These are phyloP conservation scores for Rhizoglyphus robini DNA, from an alignment of 1,140 invertebrate genomes.

Conservation along the genomic window DNA sequence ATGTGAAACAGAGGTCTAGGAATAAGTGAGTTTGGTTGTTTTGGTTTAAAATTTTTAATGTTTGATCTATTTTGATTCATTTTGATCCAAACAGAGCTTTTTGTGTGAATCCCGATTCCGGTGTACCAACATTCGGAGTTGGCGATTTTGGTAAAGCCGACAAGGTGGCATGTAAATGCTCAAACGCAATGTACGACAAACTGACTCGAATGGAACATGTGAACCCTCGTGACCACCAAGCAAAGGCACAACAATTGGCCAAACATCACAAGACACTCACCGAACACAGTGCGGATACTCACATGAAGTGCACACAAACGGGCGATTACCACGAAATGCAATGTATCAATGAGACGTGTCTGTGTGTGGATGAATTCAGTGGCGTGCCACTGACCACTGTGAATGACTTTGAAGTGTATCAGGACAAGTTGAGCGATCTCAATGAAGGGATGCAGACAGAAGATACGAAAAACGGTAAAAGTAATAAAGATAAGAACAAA, in stretches of 20 bases:
- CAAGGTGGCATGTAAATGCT: slow-evolving; percentile 7
- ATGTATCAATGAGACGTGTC: slow-evolving; percentile 8
- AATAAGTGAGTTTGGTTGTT: background rate
- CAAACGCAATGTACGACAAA: background rate
- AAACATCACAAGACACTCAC: background rate
- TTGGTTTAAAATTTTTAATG: too few species aligned
- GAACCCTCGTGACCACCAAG: background rate
- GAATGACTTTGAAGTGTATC: background rate
- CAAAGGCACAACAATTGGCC: background rate
- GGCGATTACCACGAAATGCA: slow-evolving; percentile 5
- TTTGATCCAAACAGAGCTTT: slow-evolving; percentile 5
- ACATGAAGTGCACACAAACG: background rate
- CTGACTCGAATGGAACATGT: background rate
- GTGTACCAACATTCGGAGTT: slow-evolving; percentile 5
- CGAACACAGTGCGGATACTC: background rate
- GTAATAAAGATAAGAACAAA: background rate
- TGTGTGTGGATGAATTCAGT: background rate
- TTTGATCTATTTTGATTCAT: too few species aligned
- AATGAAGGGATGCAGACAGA: background rate
- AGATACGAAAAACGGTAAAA: background rate
- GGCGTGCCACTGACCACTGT: background rate
- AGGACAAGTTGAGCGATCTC: background rate
- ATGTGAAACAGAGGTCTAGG: background rate
- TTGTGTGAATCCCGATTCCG: slow-evolving; percentile 1
- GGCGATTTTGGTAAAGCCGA: too few species aligned